Percentiles rank a stretch among this genome's conserved stretches.
These are phyloP conservation scores for Craseonycteris thonglongyai DNA, from an alignment of 2,113 vertebrate genomes.

Conservation along the genomic window DNA sequence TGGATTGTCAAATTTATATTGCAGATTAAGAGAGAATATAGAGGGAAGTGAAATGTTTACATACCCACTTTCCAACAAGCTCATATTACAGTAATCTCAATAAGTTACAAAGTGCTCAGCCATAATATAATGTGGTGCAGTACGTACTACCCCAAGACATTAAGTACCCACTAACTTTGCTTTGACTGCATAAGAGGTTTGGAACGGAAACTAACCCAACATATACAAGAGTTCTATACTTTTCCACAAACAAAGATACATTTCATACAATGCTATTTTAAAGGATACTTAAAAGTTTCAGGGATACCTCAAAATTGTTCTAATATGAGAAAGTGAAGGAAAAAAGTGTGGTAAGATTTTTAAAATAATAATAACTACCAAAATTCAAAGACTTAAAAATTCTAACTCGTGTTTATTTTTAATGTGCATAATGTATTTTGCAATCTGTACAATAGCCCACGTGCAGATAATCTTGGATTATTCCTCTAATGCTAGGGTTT, in stretches of 20 bases:
- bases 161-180: background rate
- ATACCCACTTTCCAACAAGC: background rate
- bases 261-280: background rate
- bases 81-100: background rate
- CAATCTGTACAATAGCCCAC: background rate
- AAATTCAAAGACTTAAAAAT: background rate
- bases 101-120: background rate
- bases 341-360: background rate
- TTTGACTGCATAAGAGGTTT: background rate
- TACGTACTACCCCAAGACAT: background rate
- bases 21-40: background rate
- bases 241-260: constrained; percentile 12
- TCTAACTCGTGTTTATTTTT: background rate
- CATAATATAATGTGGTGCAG: background rate
- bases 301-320: background rate
- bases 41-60: background rate
- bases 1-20: background rate
- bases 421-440: background rate
- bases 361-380: background rate
- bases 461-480: background rate
- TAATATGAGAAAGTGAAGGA: background rate
- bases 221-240: background rate
- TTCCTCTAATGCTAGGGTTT: background rate
- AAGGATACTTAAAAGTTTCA: constrained; percentile 22
- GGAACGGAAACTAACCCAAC: background rate